Percentiles rank a stretch among this genome's conserved stretches.
Conservation (phyloP, 2,113 vertebrate genomes). For the Pollimyrus isidori region DNA sequence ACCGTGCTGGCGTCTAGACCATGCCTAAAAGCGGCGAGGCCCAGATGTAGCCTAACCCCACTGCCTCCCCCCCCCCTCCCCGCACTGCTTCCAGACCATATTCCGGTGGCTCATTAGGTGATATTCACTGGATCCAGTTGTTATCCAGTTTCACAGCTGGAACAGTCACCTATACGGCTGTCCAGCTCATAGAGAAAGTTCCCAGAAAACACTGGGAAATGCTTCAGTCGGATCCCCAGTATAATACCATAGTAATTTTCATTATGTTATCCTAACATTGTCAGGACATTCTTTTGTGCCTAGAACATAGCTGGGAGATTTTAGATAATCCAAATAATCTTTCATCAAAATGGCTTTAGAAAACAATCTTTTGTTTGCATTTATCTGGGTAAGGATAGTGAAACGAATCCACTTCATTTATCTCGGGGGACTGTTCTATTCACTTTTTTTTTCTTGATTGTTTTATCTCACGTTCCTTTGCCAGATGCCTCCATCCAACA, state of each 20-base stretch:
- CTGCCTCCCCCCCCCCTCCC: not conserved
- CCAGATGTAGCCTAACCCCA: not conserved
- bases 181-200: not conserved
- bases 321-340: not conserved
- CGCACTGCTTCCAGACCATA: not conserved
- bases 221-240: not conserved
- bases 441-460: not conserved
- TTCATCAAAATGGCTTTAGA: not conserved
- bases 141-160: not conserved
- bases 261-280: not conserved
- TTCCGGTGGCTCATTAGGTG: slow-evolving; percentile 13
- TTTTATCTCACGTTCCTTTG: not conserved
- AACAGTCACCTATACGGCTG: not conserved
- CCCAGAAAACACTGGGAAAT: not conserved
- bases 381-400: not conserved
- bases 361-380: not conserved
- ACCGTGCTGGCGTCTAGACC: slow-evolving; percentile 26
- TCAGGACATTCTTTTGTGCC: not conserved
- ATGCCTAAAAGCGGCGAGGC: not conserved
- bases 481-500: not conserved
- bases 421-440: not conserved
- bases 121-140: not conserved
- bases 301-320: not conserved
- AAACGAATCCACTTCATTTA: not conserved
- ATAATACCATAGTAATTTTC: not conserved